Evolutionary conservation across 1,140 invertebrate species (phyloP).

Genomic region (Drosophila ananassae): DNA sequence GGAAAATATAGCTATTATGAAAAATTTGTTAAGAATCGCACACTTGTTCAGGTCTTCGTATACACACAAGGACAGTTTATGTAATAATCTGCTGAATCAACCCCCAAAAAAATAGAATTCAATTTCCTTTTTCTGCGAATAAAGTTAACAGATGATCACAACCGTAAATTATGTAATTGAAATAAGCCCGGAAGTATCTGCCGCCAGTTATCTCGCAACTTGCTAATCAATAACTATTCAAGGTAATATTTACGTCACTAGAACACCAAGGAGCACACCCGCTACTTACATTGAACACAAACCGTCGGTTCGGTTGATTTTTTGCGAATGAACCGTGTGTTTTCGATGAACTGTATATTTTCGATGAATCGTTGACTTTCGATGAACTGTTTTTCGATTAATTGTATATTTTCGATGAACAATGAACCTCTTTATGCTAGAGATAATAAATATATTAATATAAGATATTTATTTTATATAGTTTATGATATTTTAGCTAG

Average conservation of each 20-base stretch:
- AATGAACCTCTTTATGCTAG: too few species aligned
- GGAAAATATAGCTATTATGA: constrained; percentile 15
- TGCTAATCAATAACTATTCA: constrained; percentile 29
- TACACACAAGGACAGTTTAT: constrained; percentile 62
- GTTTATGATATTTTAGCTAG: too few species aligned
- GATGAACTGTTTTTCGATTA: too few species aligned
- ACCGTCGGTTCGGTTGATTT: constrained; percentile 60
- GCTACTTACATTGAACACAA: constrained; percentile 80
- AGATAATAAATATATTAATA: too few species aligned
- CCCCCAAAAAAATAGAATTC: constrained; percentile 55
- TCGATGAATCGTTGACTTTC: too few species aligned
- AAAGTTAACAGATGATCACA: constrained; percentile 1
- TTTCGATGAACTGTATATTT: too few species aligned
- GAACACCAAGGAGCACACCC: constrained; percentile 28
- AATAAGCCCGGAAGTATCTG: constrained; percentile 14
- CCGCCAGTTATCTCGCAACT: constrained; percentile 4
- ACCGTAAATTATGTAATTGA: constrained; percentile 33
- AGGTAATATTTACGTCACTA: constrained; percentile 67
- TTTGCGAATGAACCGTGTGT: constrained; percentile 51
- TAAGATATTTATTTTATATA: too few species aligned
- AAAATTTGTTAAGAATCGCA: constrained; percentile 1
- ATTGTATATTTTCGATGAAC: too few species aligned
- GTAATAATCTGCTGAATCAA: constrained; percentile 59
- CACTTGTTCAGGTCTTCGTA: constrained; percentile 17
- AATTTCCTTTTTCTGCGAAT: constrained; percentile 35